Conservation (phyloP, 2,797 vertebrate species). For the Lemur catta region DNA sequence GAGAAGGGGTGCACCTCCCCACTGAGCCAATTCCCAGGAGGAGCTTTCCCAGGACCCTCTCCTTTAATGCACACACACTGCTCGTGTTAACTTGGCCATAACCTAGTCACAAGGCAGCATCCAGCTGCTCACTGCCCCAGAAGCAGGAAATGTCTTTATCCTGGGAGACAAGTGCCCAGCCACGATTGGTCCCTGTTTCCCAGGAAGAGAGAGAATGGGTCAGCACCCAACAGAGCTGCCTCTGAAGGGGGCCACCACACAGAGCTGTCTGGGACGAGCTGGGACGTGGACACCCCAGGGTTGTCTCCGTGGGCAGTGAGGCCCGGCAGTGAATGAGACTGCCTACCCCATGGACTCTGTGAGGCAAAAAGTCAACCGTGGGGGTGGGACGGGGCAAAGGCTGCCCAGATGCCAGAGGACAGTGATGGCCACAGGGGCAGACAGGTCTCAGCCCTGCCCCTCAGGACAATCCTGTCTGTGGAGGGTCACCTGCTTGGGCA, state of each 20-base stretch:
- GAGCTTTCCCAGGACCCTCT: not conserved
- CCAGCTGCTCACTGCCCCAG: not conserved
- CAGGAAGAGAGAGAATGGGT: not conserved
- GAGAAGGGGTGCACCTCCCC: not conserved
- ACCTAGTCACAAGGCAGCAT: too few species aligned
- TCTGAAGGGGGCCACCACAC: not conserved
- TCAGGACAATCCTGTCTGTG: fast-evolving
- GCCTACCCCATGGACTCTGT: not conserved
- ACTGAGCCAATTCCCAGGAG: not conserved
- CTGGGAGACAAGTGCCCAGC: not conserved
- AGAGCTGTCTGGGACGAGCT: not conserved
- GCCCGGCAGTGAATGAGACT: not conserved
- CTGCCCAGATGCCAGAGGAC: not conserved
- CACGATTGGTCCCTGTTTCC: not conserved
- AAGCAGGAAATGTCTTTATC: not conserved
- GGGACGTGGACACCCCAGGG: not conserved
- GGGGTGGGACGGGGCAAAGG: not conserved
- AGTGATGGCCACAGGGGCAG: too few species aligned
- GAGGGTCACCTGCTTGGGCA: not conserved
- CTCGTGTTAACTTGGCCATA: not conserved
- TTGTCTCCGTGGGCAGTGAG: not conserved
- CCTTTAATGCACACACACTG: too few species aligned
- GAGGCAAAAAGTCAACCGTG: not conserved
- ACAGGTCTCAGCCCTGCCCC: not conserved
- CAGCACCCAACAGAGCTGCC: not conserved